These are phyloP conservation scores for Sarcoramphus papa DNA, from an alignment of 2,797 vertebrate genomes.

Conservation along the genomic window DNA sequence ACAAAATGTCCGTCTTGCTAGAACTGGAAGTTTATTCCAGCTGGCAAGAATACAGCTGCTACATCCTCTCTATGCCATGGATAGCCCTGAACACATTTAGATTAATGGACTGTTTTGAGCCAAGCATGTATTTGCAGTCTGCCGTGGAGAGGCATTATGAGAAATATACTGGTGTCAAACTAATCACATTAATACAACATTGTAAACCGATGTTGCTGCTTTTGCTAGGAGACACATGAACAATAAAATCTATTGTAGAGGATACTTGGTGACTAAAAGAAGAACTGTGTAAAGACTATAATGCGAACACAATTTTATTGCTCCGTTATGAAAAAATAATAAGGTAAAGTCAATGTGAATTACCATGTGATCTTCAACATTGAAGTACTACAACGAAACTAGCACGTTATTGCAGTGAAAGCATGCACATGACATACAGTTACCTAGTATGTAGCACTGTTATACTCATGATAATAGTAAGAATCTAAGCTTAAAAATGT, in stretches of 20 bases:
- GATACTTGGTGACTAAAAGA: neutral
- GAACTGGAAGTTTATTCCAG: neutral
- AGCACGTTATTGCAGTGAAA: neutral
- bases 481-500: neutral
- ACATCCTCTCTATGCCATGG: neutral
- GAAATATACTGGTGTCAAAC: neutral
- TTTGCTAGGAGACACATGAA: neutral
- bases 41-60: neutral
- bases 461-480: neutral
- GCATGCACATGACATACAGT: neutral
- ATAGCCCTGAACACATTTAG: neutral
- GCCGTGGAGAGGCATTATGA: neutral
- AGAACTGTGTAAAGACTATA: neutral
- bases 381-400: neutral
- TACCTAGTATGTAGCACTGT: neutral
- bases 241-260: neutral
- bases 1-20: neutral
- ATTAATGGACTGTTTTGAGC: neutral
- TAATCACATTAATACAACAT: neutral
- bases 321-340: neutral
- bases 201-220: neutral
- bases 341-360: neutral
- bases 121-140: neutral
- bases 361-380: neutral
- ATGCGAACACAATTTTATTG: neutral